These are phyloP conservation scores for Palythoa grandiflora DNA, from an alignment of 92 coral and sea anemone species.

Conservation along the genomic window DNA sequence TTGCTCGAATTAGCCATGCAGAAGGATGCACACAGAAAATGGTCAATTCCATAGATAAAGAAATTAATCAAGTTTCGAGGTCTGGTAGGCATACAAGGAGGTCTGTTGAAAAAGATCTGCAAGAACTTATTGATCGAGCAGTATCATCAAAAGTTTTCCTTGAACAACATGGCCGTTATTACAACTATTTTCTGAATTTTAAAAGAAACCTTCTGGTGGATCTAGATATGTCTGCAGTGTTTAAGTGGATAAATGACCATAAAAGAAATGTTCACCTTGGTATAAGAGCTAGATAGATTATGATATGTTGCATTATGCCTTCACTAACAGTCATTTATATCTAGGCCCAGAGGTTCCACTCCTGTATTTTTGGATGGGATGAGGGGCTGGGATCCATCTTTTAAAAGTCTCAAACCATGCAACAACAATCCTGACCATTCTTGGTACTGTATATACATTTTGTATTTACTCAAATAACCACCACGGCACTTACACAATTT, in stretches of 20 bases:
- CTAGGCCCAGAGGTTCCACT: no score
- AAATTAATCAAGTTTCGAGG: conserved; percentile 20
- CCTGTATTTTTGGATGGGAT: no score
- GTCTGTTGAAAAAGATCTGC: conserved; percentile 14
- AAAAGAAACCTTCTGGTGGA: conserved; percentile 10
- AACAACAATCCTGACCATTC: no score
- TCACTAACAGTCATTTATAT: no score
- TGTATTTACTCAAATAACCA: no score
- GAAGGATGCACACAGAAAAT: conserved; percentile 48
- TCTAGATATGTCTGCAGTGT: conserved; percentile 27
- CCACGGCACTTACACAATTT: no score
- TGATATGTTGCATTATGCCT: not conserved
- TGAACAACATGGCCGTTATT: conserved; percentile 25
- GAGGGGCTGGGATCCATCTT: no score
- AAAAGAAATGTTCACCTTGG: conserved; percentile 33
- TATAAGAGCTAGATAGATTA: conserved; percentile 38
- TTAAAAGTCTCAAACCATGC: no score
- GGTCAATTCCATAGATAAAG: conserved; percentile 29
- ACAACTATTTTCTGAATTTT: conserved; percentile 22
- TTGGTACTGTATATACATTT: no score
- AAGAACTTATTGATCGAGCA: conserved; percentile 28
- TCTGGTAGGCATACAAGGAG: conserved; percentile 38
- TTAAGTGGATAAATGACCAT: conserved; percentile 48
- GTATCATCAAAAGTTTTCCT: conserved; percentile 6
- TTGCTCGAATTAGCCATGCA: conserved; percentile 63